Evolutionary conservation across 1,140 invertebrate genomes (phyloP), one percentile per base, ranked within the genome.

Genomic region (Pogonognathellus flavescens): DNA sequence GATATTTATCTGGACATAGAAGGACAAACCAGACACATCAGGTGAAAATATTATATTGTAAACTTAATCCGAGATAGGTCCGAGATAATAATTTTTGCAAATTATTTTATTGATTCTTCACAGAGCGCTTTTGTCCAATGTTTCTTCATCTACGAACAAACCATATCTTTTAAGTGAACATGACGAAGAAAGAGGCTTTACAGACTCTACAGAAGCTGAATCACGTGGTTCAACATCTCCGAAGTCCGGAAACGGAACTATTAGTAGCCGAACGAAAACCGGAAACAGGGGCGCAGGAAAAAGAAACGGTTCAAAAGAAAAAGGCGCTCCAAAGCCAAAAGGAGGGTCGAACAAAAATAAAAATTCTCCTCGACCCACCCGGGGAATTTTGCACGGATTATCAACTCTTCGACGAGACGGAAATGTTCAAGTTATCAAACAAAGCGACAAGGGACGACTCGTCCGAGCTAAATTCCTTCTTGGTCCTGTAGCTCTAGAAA

Each of bases 401-500:
- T 87, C 87, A 14, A 87, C 86, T 11, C 80, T 89, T 14, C n/a
- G 84, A 13, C 10, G 88, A 66, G 76, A 82, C 18, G 88, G 88
- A 53, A 86, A 88, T 52, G 88, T 89, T 7, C 83, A 87, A 80
- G 86, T 89, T 8, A 80, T 89, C 1, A 76, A 83, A 18, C 59
- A 86, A 41, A 85, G 87, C n/a, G 72, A 76, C 20, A 83, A 70
- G 25, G 86, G 84, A 16, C 50, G 87, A 41, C 60, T 89, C 20
- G 66, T 89, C 8, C 20, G 86, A 52, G 59, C 85, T 31, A 87
- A 84, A 31, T 89, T 89, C 57, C 22, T 86, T 14, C 81, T 89
- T 3, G 88, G 88, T 14, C 88, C 88, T 11, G 88, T 89, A 16
- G 87, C 87, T 20, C 83, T 89, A 41, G 87, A 89, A 81, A 89